These are phyloP conservation scores for Microcebus ravelobensis DNA, from an alignment of 2,113 vertebrate species.

Conservation along the genomic window DNA sequence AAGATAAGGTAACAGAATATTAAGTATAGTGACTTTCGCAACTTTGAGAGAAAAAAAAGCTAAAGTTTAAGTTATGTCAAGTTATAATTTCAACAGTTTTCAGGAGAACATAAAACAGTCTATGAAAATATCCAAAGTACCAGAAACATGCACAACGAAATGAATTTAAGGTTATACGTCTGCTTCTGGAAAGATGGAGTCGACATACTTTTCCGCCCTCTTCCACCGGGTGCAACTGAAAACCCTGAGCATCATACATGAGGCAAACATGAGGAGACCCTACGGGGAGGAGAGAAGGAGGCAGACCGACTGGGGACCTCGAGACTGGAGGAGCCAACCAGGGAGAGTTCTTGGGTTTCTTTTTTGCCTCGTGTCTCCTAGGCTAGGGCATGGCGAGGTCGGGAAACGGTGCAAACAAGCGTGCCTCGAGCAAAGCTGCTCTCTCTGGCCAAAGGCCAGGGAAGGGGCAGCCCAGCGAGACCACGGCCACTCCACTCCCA, in stretches of 20 bases:
- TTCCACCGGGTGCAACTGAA: accelerated
- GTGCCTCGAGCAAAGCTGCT: not conserved
- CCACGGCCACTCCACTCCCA: not conserved
- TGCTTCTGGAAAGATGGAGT: not conserved
- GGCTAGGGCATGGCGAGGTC: accelerated
- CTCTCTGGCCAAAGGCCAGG: not conserved
- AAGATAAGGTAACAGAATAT: not conserved
- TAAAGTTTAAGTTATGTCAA: not conserved
- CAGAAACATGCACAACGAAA: not conserved
- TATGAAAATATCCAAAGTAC: not conserved
- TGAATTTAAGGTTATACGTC: not conserved
- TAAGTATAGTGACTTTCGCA: not conserved
- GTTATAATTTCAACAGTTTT: not conserved
- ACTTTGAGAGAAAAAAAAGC: not conserved
- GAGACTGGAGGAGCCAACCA: accelerated
- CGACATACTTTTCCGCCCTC: not conserved
- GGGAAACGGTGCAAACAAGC: not conserved
- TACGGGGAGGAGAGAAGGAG: not conserved
- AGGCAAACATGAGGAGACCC: accelerated
- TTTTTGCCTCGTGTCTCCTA: not conserved
- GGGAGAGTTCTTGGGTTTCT: too few species aligned
- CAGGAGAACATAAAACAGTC: not conserved
- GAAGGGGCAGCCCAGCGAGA: not conserved
- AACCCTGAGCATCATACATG: not conserved
- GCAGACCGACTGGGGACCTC: not conserved